Evolutionary conservation across 2,797 vertebrate genomes (phyloP).

Genomic region (Iguana delicatissima): DNA sequence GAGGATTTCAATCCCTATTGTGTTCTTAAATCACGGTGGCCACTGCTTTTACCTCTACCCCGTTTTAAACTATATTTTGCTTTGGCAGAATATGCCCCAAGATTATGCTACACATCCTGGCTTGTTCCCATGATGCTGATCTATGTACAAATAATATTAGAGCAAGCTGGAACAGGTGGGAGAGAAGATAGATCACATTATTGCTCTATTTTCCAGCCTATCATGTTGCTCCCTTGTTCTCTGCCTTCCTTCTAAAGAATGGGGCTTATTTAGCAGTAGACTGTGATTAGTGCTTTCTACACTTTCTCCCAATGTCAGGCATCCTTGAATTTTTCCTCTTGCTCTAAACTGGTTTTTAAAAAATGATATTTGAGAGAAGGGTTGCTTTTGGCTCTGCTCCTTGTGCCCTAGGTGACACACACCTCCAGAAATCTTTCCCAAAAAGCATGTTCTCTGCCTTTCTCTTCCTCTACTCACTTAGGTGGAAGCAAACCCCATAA

Average conservation of each 20-base stretch:
- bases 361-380: not conserved
- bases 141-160: not conserved
- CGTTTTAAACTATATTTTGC: not conserved
- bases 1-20: not conserved
- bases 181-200: not conserved
- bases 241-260: not conserved
- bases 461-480: not conserved
- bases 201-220: not conserved
- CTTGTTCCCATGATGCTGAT: not conserved
- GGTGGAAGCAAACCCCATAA: not conserved
- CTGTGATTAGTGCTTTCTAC: not conserved
- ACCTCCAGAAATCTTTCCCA: too few species aligned
- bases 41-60: not conserved
- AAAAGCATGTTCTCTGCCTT: too few species aligned
- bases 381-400: not conserved
- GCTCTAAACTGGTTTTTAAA: too few species aligned
- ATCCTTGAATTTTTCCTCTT: too few species aligned
- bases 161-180: not conserved
- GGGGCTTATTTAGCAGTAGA: not conserved
- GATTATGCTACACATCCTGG: not conserved
- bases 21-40: not conserved
- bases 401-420: not conserved
- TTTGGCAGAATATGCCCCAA: not conserved
- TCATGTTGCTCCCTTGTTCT: not conserved
- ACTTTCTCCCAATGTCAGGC: too few species aligned